phyloP scores from a whole-genome alignment of 2,888 invertebrate genomes.

The Agelastica alni region DNA sequence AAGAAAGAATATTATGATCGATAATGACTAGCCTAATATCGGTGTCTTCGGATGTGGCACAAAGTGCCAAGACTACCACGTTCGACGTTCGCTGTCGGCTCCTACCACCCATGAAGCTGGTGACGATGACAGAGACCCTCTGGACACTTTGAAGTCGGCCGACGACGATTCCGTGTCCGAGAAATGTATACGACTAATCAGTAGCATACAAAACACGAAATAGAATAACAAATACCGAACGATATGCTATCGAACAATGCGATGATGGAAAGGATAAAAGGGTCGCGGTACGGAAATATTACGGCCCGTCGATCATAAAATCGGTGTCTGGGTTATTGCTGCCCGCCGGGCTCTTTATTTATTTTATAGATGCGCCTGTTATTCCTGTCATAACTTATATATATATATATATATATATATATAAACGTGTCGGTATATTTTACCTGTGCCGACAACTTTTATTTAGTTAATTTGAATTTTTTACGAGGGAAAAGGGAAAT shows the following conservation, averaged over 20 bases:
- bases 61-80: conserved; percentile 59
- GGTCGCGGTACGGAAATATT: conserved; percentile 34
- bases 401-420: too few relatives aligned
- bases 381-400: conserved; percentile 55
- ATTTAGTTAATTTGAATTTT: conserved; percentile 27
- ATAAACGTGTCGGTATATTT: conserved; percentile 49
- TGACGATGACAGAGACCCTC: conserved; percentile 59
- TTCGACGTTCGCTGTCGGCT: conserved; percentile 55
- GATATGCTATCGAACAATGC: conserved; percentile 38
- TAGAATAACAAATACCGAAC: conserved; percentile 50
- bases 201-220: conserved; percentile 52
- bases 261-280: conserved; percentile 38
- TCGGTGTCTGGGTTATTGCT: conserved; percentile 42
- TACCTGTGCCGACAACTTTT: conserved; percentile 37
- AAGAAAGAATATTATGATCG: not conserved
- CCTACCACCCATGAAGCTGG: conserved; percentile 60
- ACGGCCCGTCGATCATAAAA: conserved; percentile 44
- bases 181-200: conserved; percentile 51
- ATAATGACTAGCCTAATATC: conserved; percentile 4
- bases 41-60: conserved; percentile 42
- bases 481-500: conserved; percentile 25
- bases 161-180: conserved; percentile 46
- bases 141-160: conserved; percentile 55
- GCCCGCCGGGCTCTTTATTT: conserved; percentile 49
- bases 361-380: conserved; percentile 50